These are phyloP conservation scores for Drosophila testacea DNA, from an alignment of 2,888 invertebrate species.

Conservation along the genomic window DNA sequence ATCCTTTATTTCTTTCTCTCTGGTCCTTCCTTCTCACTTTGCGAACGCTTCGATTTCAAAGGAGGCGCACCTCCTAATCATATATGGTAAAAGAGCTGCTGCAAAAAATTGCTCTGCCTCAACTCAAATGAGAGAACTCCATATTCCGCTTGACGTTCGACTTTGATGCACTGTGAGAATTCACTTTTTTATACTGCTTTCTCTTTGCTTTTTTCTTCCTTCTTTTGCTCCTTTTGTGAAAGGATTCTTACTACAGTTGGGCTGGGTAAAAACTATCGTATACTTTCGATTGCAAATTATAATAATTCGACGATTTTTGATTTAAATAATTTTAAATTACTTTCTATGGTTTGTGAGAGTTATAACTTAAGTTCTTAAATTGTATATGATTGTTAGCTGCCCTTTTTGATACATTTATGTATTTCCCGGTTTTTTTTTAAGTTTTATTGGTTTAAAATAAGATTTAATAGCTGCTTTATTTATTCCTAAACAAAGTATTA, in stretches of 20 bases:
- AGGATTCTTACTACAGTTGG: background rate
- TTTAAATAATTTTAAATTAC: no score
- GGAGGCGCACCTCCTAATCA: constrained; percentile 38
- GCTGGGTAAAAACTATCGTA: no score
- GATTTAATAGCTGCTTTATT: no score
- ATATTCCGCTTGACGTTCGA: constrained; percentile 50
- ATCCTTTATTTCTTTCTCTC: constrained; percentile 14
- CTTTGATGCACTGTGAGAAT: constrained; percentile 49
- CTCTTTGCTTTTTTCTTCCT: constrained; percentile 9
- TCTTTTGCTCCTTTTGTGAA: constrained; percentile 12
- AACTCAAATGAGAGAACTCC: constrained; percentile 45
- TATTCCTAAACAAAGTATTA: no score
- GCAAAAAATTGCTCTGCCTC: constrained; percentile 44
- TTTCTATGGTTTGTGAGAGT: no score
- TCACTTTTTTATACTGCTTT: constrained; percentile 21
- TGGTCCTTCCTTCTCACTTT: background rate
- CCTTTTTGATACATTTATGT: no score
- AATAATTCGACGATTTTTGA: no score
- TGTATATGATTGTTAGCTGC: no score
- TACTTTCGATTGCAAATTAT: background rate
- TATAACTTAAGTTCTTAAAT: no score
- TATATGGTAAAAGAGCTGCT: constrained; percentile 7
- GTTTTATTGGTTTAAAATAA: no score
- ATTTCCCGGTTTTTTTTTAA: no score
- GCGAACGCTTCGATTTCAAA: constrained; percentile 58